Conservation (phyloP, 2,888 invertebrate species). For the Dysmachus trigonus region DNA sequence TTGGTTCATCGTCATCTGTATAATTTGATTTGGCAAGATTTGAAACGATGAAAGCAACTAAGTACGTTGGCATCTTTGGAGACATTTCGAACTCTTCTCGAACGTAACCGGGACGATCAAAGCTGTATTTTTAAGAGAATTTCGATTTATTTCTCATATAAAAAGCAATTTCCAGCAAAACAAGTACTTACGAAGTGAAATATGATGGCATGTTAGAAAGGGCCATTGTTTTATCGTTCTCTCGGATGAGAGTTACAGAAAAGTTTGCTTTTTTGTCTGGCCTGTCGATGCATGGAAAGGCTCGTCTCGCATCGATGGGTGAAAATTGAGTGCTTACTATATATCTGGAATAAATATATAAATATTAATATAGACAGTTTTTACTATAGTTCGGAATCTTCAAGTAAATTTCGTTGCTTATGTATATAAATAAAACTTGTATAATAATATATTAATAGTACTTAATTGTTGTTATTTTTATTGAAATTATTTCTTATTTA, state of each 20-base stretch:
- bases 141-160: not conserved
- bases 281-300: constrained; percentile 90
- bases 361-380: not conserved
- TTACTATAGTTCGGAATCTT: no score
- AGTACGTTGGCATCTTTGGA: constrained; percentile 79
- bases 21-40: constrained; percentile 64
- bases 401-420: no score
- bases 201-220: constrained; percentile 73
- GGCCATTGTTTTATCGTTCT: constrained; percentile 63
- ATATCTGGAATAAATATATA: constrained; percentile 67
- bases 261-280: constrained; percentile 83
- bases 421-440: no score
- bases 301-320: constrained; percentile 79
- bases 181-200: constrained; percentile 56
- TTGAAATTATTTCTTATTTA: constrained; percentile 31
- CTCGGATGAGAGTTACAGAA: constrained; percentile 72
- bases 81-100: constrained; percentile 72
- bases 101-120: constrained; percentile 66
- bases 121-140: constrained; percentile 49
- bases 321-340: constrained; percentile 84
- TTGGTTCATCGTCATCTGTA: constrained; percentile 55
- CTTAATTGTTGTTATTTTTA: not conserved
- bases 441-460: no score
- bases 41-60: constrained; percentile 73
- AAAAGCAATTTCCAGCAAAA: not conserved